A percentile compares a stretch with the other conserved stretches of the same genome.
Conservation (phyloP, 1,140 invertebrate genomes). For the Drosophila hydei region DNA sequence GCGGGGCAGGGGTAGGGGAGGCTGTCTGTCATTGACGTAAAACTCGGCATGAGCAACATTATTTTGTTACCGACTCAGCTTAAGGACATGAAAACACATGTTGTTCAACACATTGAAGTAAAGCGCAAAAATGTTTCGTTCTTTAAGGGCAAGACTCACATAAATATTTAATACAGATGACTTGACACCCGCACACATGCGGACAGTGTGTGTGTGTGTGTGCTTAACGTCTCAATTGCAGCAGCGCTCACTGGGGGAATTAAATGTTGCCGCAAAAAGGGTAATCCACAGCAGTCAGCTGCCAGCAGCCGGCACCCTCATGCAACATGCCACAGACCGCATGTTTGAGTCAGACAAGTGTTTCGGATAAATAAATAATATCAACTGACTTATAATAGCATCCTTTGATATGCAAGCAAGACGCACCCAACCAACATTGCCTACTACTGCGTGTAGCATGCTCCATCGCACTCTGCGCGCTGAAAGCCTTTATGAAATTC, state of each 20-base stretch:
- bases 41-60: constrained; percentile 55
- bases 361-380: constrained; percentile 51
- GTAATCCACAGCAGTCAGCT: not conserved
- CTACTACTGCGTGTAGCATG: no score
- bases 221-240: constrained; percentile 5
- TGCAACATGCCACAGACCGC: constrained; percentile 11
- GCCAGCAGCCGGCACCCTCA: not conserved
- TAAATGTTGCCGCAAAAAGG: constrained; percentile 8
- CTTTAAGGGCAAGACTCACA: constrained; percentile 17
- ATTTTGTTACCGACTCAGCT: constrained; percentile 60
- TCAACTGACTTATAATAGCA: not conserved
- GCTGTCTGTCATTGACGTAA: constrained; percentile 51
- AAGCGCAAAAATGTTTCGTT: constrained; percentile 10
- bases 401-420: not conserved
- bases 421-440: no score
- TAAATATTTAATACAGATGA: constrained; percentile 29
- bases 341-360: constrained; percentile 31
- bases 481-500: no score
- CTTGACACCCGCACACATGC: constrained; percentile 6
- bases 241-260: not conserved
- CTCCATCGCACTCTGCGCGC: no score
- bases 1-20: not conserved
- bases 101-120: constrained; percentile 45
- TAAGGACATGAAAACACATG: constrained; percentile 70
- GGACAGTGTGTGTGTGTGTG: constrained; percentile 6